Evolutionary conservation across 2,113 vertebrate species (phyloP).

Genomic region (Otocyon megalotis): DNA sequence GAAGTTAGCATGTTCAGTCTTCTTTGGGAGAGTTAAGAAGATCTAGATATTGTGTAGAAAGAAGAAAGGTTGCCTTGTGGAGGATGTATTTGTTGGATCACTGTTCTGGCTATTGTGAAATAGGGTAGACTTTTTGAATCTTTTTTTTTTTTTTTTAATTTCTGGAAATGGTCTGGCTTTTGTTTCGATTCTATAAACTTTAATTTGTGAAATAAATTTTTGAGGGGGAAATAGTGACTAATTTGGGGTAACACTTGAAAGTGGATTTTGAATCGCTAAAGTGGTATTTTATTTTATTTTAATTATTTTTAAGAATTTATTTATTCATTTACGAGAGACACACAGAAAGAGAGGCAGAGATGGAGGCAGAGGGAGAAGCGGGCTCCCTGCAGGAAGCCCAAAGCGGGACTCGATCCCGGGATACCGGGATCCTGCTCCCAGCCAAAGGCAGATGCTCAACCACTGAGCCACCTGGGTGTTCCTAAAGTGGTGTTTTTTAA

Average conservation of each 20-base stretch:
- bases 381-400: too few species aligned
- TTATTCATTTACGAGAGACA: too few species aligned
- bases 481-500: conserved; percentile 16
- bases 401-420: too few species aligned
- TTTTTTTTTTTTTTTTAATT: conserved; percentile 8
- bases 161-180: conserved; percentile 77
- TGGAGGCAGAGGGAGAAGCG: too few species aligned
- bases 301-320: too few species aligned
- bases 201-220: conserved; percentile 75
- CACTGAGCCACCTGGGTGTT: too few species aligned
- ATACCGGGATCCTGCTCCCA: too few species aligned
- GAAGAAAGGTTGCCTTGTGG: conserved; percentile 65
- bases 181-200: conserved; percentile 67
- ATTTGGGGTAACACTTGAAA: conserved; percentile 53
- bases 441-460: too few species aligned
- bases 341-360: too few species aligned
- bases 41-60: not conserved
- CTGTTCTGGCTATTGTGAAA: conserved; percentile 33
- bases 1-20: conserved; percentile 41
- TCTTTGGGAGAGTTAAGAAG: not conserved
- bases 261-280: conserved; percentile 42
- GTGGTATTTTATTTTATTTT: not conserved
- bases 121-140: conserved; percentile 39
- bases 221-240: conserved; percentile 50
- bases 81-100: not conserved